Base-by-base conservation (phyloP, 2,797 vertebrate species). In the Sylvia borin region DNA sequence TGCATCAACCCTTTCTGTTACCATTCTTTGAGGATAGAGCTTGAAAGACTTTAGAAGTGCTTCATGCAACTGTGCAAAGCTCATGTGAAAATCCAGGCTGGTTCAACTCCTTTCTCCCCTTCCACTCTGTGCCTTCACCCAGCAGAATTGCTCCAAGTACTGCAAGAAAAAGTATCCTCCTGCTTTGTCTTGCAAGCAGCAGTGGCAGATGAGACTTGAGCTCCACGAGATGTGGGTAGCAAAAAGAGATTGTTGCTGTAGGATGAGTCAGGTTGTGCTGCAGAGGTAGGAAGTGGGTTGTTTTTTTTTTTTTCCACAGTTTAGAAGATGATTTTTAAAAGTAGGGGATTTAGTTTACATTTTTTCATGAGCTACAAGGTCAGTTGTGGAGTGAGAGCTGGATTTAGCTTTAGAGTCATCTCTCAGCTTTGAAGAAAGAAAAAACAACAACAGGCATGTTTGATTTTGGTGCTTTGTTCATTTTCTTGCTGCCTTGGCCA, bases 381-480 rank as follows among this genome's bases (percentile, higher is more conserved):
- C 92, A 86, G 14, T 62, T 77, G 24, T 65, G 73, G 73, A 83
- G 54, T 62, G 66, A 88, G 75, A 68, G 73, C 55, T 95, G 54
- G 48, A 65, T 96, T 95, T 96, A 94, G 65, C 18, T 82, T 71
- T 16, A 57, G 73, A 87, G 50, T 80, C 34, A 88, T 88, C 73
- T 81, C 58, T 34, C 22, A 76, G 45, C 62, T 48, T 84, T 82
- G 71, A 84, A 45, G 43, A 24, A 54, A 88, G 68, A 3, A 57
- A 76, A 70, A 31, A 51, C 53, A 68, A 22, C 60, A 94, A 43
- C 60, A 61, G 47, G 11, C 24, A 2, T 76, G 62, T 82, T 91
- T 95, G 88, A 91, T 79, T 95, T 88, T 89, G 83, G 61, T 72
- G 50, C 57, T 95, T 94, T 92, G 75, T 91, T 92, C 65, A 45